Evolutionary conservation across 1,140 invertebrate species (phyloP).

Genomic region (Papilio dardanus): DNA sequence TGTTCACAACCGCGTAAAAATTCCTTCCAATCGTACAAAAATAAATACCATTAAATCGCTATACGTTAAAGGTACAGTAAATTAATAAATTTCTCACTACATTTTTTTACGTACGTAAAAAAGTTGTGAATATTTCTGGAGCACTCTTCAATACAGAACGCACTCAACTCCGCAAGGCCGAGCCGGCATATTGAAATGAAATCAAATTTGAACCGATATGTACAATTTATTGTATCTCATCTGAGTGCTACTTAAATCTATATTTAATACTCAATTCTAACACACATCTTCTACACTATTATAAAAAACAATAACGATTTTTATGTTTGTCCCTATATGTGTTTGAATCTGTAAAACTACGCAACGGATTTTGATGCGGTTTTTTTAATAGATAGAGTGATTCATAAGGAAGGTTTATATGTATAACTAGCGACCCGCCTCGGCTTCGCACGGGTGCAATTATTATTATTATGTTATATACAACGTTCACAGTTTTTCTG

Average conservation of each 20-base stretch:
- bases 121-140: background rate
- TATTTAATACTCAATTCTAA: slow-evolving; percentile 23
- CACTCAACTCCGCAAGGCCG: background rate
- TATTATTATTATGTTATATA: too few relatives aligned
- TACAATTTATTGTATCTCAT: background rate
- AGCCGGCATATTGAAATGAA: slow-evolving; percentile 21
- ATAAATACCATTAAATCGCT: background rate
- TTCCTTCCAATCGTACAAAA: background rate
- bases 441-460: too few relatives aligned
- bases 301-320: too few relatives aligned
- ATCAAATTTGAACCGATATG: slow-evolving; percentile 11
- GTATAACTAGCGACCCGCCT: too few relatives aligned
- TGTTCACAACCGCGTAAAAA: background rate
- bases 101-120: background rate
- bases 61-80: background rate
- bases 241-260: slow-evolving; percentile 15
- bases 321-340: too few relatives aligned
- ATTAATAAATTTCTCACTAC: slow-evolving; percentile 1
- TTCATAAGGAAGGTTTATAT: too few relatives aligned
- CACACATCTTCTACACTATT: background rate
- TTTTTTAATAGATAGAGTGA: too few relatives aligned
- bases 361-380: too few relatives aligned
- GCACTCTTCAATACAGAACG: slow-evolving; percentile 15
- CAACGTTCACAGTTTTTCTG: too few relatives aligned
- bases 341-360: too few relatives aligned